phyloP scores from a whole-genome alignment of 1,140 invertebrate species.

The Gryllus bimaculatus region DNA sequence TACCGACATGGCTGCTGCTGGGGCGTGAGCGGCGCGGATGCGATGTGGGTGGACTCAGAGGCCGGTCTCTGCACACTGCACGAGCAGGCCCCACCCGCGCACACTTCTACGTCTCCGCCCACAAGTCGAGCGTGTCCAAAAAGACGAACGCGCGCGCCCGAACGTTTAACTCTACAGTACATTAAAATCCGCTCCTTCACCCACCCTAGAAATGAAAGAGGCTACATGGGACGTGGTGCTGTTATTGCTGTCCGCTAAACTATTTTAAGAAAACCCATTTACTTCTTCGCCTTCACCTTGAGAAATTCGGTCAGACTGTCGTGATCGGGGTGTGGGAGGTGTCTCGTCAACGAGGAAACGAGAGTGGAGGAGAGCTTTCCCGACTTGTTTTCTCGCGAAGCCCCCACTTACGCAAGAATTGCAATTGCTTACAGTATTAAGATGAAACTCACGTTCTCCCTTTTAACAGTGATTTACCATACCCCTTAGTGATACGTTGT shows the following conservation, averaged over 20 bases:
- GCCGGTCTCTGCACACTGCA: not conserved
- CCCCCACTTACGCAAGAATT: too few species aligned
- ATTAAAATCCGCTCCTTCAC: not conserved
- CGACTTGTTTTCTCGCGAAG: too few species aligned
- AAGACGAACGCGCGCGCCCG: not conserved
- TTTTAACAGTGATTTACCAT: too few species aligned
- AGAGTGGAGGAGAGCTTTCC: too few species aligned
- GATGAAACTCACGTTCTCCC: too few species aligned
- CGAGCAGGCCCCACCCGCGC: too few species aligned
- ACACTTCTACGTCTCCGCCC: not conserved
- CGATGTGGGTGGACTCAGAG: not conserved
- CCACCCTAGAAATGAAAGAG: not conserved
- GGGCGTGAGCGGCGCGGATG: not conserved
- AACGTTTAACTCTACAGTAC: constrained; percentile 4
- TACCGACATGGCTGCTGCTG: not conserved
- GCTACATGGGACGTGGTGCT: not conserved
- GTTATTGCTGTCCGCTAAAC: not conserved
- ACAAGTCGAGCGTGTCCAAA: not conserved
- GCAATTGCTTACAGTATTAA: too few species aligned
- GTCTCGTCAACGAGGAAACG: not conserved
- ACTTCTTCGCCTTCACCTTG: not conserved
- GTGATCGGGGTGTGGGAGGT: not conserved
- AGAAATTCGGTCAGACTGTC: not conserved
- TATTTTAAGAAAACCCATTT: not conserved
- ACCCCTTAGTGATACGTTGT: not conserved